Base-by-base conservation (phyloP, 1,140 invertebrate genomes). In the Anoplophora glabripennis region DNA sequence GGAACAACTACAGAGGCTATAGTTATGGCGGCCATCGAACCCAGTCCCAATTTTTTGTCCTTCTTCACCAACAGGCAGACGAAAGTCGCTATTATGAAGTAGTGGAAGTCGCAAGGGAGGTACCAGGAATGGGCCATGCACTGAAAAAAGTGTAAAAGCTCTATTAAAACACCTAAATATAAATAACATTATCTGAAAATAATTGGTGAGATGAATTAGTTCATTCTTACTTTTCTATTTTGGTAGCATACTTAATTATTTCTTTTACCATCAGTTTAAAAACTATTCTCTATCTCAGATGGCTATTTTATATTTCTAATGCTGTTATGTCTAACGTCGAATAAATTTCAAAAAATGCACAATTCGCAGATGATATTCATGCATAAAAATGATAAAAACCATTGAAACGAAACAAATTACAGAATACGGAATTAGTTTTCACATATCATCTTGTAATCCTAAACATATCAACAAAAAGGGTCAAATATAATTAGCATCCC, bases 121-220 rank as follows among this genome's bases (percentile, higher is more conserved):
- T 89, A 91, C 89, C 88, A 91, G 0, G 85, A 81, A 68, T 85
- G 82, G 0, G 83, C 78, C 78, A 89, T 81, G 69, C 89, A 90
- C 86, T 85, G 72, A 40, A 79, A 81, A 64, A 59, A 64, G 63
- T 37, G 45, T 34, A n/a, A 1, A 3, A 5, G 7, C 14, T 45
- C 42, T 9, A 45, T 47, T 18, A 28, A 28, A 3, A 17, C n/a
- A n/a, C 2, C 38, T 7, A n/a, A 15, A n/a, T n/a, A n/a, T n/a
- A n/a, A n/a, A n/a, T 28, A 11, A 35, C 11, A 49, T 17, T 9
- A 28, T n/a, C 11, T n/a, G 11, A 17, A 8, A 28, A n/a, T 33
- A 49, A 0, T 18, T 14, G 18, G 14, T 48, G 14, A 10, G 46
- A 48, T 18, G 10, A 9, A 49, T 17, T 33, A 3, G 5, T 49